Percentiles rank a stretch among this genome's conserved stretches.
phyloP scores from a whole-genome alignment of 2,113 vertebrate species.

The Larimichthys crocea region DNA sequence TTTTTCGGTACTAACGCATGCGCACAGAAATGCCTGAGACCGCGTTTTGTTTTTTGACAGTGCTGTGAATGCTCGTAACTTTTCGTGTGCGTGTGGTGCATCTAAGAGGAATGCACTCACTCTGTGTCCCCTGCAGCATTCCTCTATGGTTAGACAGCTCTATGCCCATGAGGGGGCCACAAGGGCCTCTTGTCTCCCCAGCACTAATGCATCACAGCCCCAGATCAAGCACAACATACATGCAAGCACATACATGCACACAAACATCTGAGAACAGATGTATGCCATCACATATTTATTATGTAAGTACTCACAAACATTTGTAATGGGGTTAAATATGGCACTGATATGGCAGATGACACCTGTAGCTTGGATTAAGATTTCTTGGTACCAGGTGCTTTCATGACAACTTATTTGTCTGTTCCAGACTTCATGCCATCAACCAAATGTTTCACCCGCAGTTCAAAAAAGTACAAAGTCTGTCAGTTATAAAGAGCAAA shows the following conservation, averaged over 20 bases:
- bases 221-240: conserved; percentile 62
- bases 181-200: conserved; percentile 73
- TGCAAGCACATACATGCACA: conserved; percentile 46
- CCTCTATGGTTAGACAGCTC: conserved; percentile 70
- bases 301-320: conserved; percentile 1
- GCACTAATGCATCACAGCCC: conserved; percentile 76
- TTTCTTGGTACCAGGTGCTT: background rate
- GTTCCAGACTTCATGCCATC: background rate
- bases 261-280: conserved; percentile 57
- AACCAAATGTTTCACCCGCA: background rate
- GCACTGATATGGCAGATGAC: conserved; percentile 1
- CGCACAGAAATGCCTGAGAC: background rate
- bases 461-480: background rate
- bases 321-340: background rate
- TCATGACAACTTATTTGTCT: background rate
- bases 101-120: conserved; percentile 67
- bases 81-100: conserved; percentile 57
- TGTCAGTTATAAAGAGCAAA: conserved; percentile 11
- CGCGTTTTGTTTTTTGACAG: conserved; percentile 33
- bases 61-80: conserved; percentile 48
- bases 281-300: conserved; percentile 43
- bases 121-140: conserved; percentile 70
- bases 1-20: background rate
- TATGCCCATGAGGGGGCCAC: conserved; percentile 71
- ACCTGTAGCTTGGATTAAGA: conserved; percentile 33